These are phyloP conservation scores for Lordiphosa stackelbergi DNA, from an alignment of 1,140 invertebrate genomes.

Conservation along the genomic window DNA sequence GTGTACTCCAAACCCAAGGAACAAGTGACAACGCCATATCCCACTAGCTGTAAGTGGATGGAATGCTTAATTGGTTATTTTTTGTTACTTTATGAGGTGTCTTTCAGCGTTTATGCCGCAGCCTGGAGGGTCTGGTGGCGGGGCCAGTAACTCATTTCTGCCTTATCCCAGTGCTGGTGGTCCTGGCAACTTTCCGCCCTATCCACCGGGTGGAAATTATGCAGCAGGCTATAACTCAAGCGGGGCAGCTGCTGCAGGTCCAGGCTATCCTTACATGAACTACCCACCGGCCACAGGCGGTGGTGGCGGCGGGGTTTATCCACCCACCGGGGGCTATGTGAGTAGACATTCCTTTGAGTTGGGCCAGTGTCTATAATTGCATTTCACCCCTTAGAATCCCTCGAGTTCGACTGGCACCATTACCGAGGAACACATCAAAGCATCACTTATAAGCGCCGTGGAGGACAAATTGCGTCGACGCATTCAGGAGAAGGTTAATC, in stretches of 20 bases:
- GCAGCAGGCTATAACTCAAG: conserved; percentile 58
- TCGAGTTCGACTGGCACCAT: conserved; percentile 85
- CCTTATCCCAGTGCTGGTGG: conserved; percentile 61
- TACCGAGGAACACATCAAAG: conserved; percentile 95
- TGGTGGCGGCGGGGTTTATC: conserved; percentile 39
- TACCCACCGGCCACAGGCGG: conserved; percentile 77
- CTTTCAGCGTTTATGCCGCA: conserved; percentile 57
- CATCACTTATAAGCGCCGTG: conserved; percentile 94
- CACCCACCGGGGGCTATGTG: conserved; percentile 75
- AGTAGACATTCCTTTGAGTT: neutral
- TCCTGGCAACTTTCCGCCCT: conserved; percentile 60
- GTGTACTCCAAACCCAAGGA: conserved; percentile 88
- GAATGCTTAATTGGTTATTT: too few species aligned
- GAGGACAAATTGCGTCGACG: conserved; percentile 93
- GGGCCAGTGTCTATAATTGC: neutral
- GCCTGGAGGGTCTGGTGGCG: conserved; percentile 37
- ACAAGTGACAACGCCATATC: conserved; percentile 57
- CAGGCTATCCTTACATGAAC: conserved; percentile 77
- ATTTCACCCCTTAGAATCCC: conserved; percentile 40
- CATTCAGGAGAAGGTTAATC: conserved; percentile 92
- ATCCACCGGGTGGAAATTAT: conserved; percentile 59
- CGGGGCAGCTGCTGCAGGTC: conserved; percentile 12
- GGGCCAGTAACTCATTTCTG: conserved; percentile 39
- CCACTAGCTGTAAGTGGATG: conserved; percentile 43
- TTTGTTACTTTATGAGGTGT: too few species aligned